Evolutionary conservation across 2,797 vertebrate genomes (phyloP).

Genomic region (Crocidura indochinensis): DNA sequence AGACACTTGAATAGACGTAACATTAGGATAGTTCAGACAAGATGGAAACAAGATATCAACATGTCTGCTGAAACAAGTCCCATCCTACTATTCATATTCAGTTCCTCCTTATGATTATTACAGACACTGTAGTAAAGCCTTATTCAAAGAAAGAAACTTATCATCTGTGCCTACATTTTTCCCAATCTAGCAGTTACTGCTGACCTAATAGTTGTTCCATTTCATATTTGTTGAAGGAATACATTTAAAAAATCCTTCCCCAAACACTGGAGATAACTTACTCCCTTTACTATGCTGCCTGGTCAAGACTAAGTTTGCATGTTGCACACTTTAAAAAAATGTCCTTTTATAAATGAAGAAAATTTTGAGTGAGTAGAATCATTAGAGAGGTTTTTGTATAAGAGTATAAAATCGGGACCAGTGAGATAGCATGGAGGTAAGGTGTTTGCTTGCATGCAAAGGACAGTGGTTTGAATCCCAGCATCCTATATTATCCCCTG

Average conservation of each 20-base stretch:
- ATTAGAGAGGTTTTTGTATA: constrained; percentile 40
- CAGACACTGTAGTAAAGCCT: neutral
- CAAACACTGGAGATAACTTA: neutral
- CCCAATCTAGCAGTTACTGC: neutral
- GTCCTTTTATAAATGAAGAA: constrained; percentile 41
- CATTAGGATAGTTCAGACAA: neutral
- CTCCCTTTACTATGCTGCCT: neutral
- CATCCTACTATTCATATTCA: neutral
- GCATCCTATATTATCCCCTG: no score
- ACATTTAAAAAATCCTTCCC: neutral
- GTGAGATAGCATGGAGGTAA: no score
- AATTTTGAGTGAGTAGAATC: constrained; percentile 1
- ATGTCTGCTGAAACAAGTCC: neutral
- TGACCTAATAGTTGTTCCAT: neutral
- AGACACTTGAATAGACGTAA: neutral
- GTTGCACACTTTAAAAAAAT: constrained; percentile 18
- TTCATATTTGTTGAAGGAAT: neutral
- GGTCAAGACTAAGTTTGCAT: neutral
- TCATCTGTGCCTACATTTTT: neutral
- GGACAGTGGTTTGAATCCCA: no score
- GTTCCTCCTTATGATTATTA: neutral
- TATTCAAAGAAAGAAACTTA: neutral
- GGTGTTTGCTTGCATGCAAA: no score
- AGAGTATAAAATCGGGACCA: neutral
- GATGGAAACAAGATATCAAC: neutral